Base-by-base conservation (phyloP, 2,113 vertebrate genomes). In the Indicator indicator region DNA sequence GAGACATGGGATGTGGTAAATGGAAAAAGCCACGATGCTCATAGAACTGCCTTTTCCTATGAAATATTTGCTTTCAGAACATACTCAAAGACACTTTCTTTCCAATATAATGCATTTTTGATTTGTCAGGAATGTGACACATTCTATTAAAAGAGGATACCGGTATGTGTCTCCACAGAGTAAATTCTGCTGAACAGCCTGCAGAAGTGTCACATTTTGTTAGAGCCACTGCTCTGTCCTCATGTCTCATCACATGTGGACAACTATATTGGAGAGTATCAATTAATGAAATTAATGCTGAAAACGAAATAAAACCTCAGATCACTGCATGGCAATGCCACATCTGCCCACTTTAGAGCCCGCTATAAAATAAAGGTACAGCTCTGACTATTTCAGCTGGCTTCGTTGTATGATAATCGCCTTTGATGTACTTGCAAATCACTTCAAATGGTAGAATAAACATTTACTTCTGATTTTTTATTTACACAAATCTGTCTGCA, bases 61-160 rank as follows among this genome's bases (percentile, higher is more conserved):
- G 1, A 48, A 54, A 27, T 16, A 60, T 13, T 12, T 70, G 1
- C 33, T 75, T 80, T 78, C 82, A 75, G 27, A 70, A 48, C 27
- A 55, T 62, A 62, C 56, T 91, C 54, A 74, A 44, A 85, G 79
- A 89, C 36, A 63, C 52, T 86, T 68, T 8, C 73, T 95, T 96
- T 96, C 60, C 83, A 62, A 81, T 12, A 62, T 46, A 90, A 55
- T 68, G 65, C 68, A 60, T 85, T 88, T 86, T 76, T 96, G 83
- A 94, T 96, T 83, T 95, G 71, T 85, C 59, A 85, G 20, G 55
- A 87, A 81, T 86, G 59, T 93, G 94, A 93, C 89, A 91, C 36
- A 33, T 38, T 30, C 68, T 94, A 70, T 95, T 96, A 91, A 83
- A 96, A 87, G 65, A 30, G 38, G 59, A 38, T 79, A 60, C 46